Evolutionary conservation across 1,140 invertebrate species (phyloP).

Genomic region (Bombus confusus): DNA sequence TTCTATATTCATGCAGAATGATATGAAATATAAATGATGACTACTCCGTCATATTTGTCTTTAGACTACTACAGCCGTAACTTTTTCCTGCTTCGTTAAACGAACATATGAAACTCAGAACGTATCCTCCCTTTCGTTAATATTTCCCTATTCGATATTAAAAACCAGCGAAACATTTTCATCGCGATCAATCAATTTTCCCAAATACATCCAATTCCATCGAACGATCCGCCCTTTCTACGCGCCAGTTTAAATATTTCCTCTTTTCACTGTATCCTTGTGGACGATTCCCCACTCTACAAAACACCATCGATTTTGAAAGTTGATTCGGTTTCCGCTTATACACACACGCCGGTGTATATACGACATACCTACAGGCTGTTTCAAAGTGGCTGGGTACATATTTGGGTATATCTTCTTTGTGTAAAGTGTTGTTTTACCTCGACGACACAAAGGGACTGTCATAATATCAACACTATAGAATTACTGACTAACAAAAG

Average conservation of each 20-base stretch:
- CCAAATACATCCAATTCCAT: slow-evolving; percentile 13
- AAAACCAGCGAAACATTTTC: slow-evolving; percentile 1
- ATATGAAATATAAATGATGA: background rate
- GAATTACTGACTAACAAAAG: too few species aligned
- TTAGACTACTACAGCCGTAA: too few species aligned
- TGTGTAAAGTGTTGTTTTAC: background rate
- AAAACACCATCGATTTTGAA: slow-evolving; percentile 14
- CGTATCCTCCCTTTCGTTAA: background rate
- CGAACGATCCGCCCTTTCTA: background rate
- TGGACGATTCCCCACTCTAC: background rate
- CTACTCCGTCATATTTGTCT: background rate
- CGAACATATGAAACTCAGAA: background rate
- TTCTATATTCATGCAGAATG: background rate
- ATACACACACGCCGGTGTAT: background rate
- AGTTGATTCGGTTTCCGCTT: background rate
- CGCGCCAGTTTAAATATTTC: slow-evolving; percentile 22
- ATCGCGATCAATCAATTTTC: slow-evolving; percentile 23
- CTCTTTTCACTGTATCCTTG: background rate
- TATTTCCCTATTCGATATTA: slow-evolving; percentile 10
- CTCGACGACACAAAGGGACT: background rate
- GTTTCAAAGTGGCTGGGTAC: background rate
- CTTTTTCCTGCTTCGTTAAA: background rate
- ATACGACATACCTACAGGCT: background rate
- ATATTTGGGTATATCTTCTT: background rate
- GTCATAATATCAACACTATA: too few species aligned